These are phyloP conservation scores for Drosophila saltans DNA, from an alignment of 1,140 invertebrate species.

Conservation along the genomic window DNA sequence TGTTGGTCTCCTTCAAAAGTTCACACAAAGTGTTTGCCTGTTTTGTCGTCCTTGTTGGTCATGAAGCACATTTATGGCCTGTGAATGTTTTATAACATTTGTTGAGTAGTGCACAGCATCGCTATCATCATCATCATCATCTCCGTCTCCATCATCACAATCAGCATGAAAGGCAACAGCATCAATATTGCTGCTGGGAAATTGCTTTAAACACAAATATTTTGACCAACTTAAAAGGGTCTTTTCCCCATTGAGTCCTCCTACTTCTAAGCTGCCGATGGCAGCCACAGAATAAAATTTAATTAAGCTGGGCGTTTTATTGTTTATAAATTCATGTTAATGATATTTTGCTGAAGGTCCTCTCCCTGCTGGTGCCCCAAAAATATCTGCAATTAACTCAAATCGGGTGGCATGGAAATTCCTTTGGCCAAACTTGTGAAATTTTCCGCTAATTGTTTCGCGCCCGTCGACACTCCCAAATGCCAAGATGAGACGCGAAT, in stretches of 20 bases:
- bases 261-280: conserved; percentile 8
- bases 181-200: not conserved
- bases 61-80: conserved; percentile 49
- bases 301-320: conserved; percentile 72
- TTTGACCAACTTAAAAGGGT: conserved; percentile 3
- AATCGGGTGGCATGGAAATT: conserved; percentile 60
- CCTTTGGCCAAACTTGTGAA: conserved; percentile 53
- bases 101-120: conserved; percentile 10
- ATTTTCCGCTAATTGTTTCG: conserved; percentile 79
- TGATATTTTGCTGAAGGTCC: conserved; percentile 63
- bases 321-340: conserved; percentile 82
- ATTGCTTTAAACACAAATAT: conserved; percentile 5
- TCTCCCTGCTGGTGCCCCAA: conserved; percentile 27
- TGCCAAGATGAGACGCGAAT: conserved; percentile 3
- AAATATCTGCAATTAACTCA: conserved; percentile 76
- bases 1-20: conserved; percentile 28
- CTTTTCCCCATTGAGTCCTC: not conserved
- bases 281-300: conserved; percentile 52
- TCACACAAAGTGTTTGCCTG: conserved; percentile 16
- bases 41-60: not conserved
- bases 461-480: conserved; percentile 20
- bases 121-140: not conserved
- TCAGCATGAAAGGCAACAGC: not conserved
- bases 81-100: conserved; percentile 52
- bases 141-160: too few relatives aligned